Evolutionary conservation across 2,797 vertebrate species (phyloP).

Genomic region (Eulemur albifrons): DNA sequence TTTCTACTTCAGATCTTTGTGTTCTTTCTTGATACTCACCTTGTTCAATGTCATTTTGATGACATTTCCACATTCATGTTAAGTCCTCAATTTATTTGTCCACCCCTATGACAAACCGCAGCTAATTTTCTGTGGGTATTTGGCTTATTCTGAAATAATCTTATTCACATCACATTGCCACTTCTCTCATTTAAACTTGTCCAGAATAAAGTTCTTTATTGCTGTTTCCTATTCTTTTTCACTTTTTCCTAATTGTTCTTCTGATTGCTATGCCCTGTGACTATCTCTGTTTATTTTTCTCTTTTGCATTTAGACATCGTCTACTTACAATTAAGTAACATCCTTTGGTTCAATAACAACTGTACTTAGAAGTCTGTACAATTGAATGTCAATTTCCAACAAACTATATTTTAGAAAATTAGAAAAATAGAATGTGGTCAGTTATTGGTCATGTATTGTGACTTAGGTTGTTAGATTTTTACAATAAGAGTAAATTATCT

Average conservation of each 20-base stretch:
- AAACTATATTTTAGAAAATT: neutral
- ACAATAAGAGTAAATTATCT: neutral
- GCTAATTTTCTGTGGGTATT: neutral
- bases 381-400: neutral
- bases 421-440: neutral
- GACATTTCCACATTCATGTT: neutral
- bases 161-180: neutral
- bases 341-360: neutral
- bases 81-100: neutral
- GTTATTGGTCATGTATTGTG: neutral
- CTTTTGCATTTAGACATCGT: neutral
- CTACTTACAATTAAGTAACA: neutral
- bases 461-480: neutral
- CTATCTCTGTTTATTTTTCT: neutral
- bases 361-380: neutral
- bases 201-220: neutral
- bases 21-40: neutral
- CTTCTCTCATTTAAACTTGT: neutral
- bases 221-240: neutral
- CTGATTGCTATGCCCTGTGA: neutral
- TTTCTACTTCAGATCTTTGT: neutral
- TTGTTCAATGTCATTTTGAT: neutral
- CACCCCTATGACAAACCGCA: neutral
- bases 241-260: neutral
- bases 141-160: neutral